Evolutionary conservation across 2,888 invertebrate genomes (phyloP), one percentile per base, ranked within the genome.

Genomic region (Drosophila mulleri): DNA sequence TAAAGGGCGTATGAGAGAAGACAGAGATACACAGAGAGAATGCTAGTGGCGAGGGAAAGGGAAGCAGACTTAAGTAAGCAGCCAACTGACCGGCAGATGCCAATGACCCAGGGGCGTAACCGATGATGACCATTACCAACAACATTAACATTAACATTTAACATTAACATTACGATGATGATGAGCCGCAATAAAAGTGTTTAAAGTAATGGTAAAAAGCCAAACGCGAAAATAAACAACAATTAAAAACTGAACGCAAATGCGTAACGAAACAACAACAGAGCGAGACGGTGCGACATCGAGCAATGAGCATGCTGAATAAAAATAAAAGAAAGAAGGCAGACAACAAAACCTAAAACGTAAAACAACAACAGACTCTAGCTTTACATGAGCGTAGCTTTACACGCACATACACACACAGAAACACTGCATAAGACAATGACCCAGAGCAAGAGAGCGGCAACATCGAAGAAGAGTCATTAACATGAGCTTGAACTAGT

Each of bases 61-160:
- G 26, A 58, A 23, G 42, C 41, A 39, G 54, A 58, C 35, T 44
- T 53, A 29, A 42, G 41, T 23, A 26, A 71, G 29, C 56, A 53
- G 42, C 54, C 39, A 65, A 59, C 52, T 67, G 64, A 48, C 71
- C 61, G 53, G 44, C 52, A 42, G 59, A 78, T 72, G 88, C 68
- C 85, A 85, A 71, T 88, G 83, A 86, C 87, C 89, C 59, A 63
- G 52, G 68, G 72, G 75, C 84, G 84, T 81, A 86, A 72, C 81
- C 83, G 77, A 74, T 80, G 63, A 72, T 70, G 69, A 70, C 60
- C 65, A 78, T 60, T 58, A 75, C 44, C 48, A 59, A 41, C 53
- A 53, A 42, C 42, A 67, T 56, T 50, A 68, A 42, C 58, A 61
- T 70, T 70, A 42, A 26, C 53, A 72, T 57, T 63, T 23, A 39